Percentiles rank a stretch among this genome's conserved stretches.
Conservation (phyloP, 2,797 vertebrate species). For the Danio albolineatus region DNA sequence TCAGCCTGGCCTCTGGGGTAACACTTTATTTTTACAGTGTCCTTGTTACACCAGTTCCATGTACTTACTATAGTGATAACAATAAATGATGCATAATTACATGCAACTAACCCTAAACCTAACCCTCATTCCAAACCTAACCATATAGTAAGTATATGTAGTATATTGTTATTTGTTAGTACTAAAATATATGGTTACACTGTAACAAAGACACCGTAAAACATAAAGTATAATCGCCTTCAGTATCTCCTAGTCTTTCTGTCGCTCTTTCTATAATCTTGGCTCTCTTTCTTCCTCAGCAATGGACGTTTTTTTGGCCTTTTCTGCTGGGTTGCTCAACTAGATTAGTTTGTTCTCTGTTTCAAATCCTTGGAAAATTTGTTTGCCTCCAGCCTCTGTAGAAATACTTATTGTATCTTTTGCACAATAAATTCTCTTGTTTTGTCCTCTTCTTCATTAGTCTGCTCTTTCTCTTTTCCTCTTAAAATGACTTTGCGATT, state of each 20-base stretch:
- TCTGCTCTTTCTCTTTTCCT: conserved; percentile 1
- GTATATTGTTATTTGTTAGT: no score
- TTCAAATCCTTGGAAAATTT: conserved; percentile 30
- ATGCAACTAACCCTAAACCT: no score
- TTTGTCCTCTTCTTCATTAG: conserved; percentile 19
- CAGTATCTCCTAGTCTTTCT: conserved; percentile 27
- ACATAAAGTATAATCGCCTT: background rate
- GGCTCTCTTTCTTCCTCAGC: conserved; percentile 48
- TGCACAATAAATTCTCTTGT: conserved; percentile 24
- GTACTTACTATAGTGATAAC: no score
- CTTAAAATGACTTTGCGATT: conserved; percentile 38
- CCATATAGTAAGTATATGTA: no score
- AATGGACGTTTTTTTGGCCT: conserved; percentile 7
- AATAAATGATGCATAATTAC: no score
- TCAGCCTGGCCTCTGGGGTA: conserved; percentile 65
- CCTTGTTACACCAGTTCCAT: no score
- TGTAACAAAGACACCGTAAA: no score
- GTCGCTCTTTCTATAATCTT: conserved; percentile 46
- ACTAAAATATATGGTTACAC: no score
- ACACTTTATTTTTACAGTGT: no score
- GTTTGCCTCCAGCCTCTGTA: conserved; percentile 30
- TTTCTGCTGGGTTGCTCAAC: conserved; percentile 3
- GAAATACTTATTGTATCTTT: conserved; percentile 27
- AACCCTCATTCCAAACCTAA: no score
- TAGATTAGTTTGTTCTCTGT: conserved; percentile 29